Percentiles rank a stretch among this genome's conserved stretches.
phyloP scores from a whole-genome alignment of 2,888 invertebrate species.

The Mesorhabditis sp. region DNA sequence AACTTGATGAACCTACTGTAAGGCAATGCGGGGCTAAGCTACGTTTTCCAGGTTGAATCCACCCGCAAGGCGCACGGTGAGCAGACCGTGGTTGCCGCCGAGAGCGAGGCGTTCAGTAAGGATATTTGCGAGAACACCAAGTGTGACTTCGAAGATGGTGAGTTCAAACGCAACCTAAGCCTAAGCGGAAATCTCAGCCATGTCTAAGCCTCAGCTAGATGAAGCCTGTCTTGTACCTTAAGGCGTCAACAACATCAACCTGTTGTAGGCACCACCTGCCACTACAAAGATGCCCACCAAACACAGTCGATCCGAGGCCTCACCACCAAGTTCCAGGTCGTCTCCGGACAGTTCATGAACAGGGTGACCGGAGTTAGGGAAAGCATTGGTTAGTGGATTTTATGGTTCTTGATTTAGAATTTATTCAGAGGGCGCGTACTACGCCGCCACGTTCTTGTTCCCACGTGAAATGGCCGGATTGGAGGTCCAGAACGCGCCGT shows the following conservation, averaged over 20 bases:
- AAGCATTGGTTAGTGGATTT: constrained; percentile 31
- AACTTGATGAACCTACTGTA: too few relatives aligned
- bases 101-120: constrained; percentile 30
- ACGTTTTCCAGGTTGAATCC: constrained; percentile 26
- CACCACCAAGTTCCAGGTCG: constrained; percentile 55
- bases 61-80: constrained; percentile 23
- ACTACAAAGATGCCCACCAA: constrained; percentile 50
- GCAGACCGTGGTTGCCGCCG: constrained; percentile 23
- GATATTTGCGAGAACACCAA: constrained; percentile 42
- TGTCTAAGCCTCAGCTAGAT: background rate
- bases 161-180: background rate
- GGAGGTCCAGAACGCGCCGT: constrained; percentile 36
- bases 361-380: constrained; percentile 55
- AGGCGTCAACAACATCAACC: constrained; percentile 4
- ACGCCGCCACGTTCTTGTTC: constrained; percentile 56
- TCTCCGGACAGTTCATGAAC: constrained; percentile 57
- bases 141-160: constrained; percentile 50
- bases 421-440: constrained; percentile 50
- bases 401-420: background rate
- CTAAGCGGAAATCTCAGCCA: background rate
- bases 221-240: constrained; percentile 1
- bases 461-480: constrained; percentile 56
- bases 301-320: constrained; percentile 52
- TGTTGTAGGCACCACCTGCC: constrained; percentile 44
- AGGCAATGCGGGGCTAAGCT: background rate